Percentiles rank a stretch among this genome's conserved stretches.
Evolutionary conservation across 2,113 vertebrate species (phyloP).

Genomic region (Sterrhoptilus dennistouni): DNA sequence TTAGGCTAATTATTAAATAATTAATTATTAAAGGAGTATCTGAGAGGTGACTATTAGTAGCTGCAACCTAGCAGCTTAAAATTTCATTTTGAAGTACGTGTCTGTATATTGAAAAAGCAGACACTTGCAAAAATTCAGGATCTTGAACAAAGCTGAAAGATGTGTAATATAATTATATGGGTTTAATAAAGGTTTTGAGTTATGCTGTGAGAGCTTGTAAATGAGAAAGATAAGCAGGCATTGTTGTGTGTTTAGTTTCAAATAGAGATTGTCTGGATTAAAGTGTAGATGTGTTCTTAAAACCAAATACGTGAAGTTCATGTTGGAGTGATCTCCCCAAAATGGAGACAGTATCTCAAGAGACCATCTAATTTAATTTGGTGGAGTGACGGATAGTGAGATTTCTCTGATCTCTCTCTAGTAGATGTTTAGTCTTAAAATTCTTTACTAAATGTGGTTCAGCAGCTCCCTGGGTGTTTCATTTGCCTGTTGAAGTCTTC

Average conservation of each 20-base stretch:
- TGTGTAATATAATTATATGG: neutral
- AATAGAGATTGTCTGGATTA: neutral
- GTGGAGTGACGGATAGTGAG: neutral
- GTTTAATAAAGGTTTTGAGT: neutral
- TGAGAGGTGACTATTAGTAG: neutral
- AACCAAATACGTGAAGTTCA: neutral
- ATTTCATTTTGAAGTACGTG: neutral
- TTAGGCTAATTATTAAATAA: neutral
- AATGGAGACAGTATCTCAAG: neutral
- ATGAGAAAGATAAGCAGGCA: neutral
- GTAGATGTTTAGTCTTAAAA: neutral
- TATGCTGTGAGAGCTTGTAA: neutral
- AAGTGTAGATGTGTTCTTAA: neutral
- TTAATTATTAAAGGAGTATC: neutral
- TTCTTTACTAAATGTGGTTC: neutral
- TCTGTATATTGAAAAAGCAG: neutral
- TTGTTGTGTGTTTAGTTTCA: neutral
- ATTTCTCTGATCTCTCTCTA: neutral
- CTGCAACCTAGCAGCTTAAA: neutral
- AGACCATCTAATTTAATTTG: neutral
- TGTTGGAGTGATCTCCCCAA: neutral
- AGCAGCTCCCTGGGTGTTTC: neutral
- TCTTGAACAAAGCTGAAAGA: neutral
- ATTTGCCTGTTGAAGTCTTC: neutral
- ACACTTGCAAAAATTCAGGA: neutral